Percentiles rank a stretch among this genome's conserved stretches.
Conservation (phyloP, 2,113 vertebrate species). For the Hippolais icterina region DNA sequence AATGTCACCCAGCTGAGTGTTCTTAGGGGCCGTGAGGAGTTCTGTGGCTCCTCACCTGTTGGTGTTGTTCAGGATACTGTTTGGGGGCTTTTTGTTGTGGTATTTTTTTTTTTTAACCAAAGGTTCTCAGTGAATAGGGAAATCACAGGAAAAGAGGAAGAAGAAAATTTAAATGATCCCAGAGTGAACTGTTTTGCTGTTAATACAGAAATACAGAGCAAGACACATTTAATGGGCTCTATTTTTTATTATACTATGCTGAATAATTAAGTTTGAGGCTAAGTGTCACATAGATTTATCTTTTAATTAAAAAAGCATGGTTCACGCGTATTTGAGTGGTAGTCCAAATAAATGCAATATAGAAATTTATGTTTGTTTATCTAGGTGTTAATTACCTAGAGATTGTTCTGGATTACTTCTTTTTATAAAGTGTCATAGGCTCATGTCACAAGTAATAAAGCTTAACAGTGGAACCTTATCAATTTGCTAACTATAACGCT, state of each 20-base stretch:
- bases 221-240: slow-evolving; percentile 99
- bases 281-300: slow-evolving; percentile 99
- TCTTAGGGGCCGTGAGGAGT: background rate
- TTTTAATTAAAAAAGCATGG: slow-evolving; percentile 99
- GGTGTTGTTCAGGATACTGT: slow-evolving; percentile 56
- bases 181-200: slow-evolving; percentile 96
- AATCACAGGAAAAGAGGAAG: slow-evolving; percentile 74
- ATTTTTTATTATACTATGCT: slow-evolving; percentile 99
- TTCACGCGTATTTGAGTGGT: slow-evolving; percentile 99
- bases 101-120: background rate
- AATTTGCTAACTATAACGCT: slow-evolving; percentile 77
- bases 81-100: background rate
- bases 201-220: slow-evolving; percentile 99
- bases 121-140: slow-evolving; percentile 53
- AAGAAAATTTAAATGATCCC: slow-evolving; percentile 94
- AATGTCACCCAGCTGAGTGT: slow-evolving; percentile 17
- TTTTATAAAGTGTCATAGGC: slow-evolving; percentile 91
- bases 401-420: slow-evolving; percentile 97
- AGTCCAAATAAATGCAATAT: slow-evolving; percentile 99
- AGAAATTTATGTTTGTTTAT: slow-evolving; percentile 99
- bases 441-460: slow-evolving; percentile 91
- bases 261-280: slow-evolving; percentile 99
- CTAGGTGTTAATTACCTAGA: slow-evolving; percentile 99
- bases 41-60: slow-evolving; percentile 76
- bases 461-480: slow-evolving; percentile 86